Conservation (phyloP, 1,140 invertebrate species). For the Agraylea sexmaculata region DNA sequence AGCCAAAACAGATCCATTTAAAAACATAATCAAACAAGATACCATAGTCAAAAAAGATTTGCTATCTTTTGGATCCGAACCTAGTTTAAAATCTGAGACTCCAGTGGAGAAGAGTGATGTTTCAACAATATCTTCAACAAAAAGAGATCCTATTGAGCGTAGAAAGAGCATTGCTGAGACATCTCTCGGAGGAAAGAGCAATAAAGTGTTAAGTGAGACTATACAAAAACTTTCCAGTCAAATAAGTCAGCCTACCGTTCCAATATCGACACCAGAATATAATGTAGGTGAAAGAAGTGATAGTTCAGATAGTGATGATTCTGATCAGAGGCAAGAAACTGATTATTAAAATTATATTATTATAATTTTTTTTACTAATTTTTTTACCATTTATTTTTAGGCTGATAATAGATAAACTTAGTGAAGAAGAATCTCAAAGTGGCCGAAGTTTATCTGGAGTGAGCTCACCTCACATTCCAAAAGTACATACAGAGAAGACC, state of each 20-base stretch:
- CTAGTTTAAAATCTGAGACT: not conserved
- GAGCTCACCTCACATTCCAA: slow-evolving; percentile 19
- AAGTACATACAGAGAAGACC: slow-evolving; percentile 31
- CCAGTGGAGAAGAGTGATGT: not conserved
- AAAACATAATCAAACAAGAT: not conserved
- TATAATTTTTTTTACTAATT: not conserved
- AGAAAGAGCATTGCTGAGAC: slow-evolving; percentile 18
- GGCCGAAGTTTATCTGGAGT: slow-evolving; percentile 16
- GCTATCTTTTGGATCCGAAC: not conserved
- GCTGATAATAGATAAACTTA: slow-evolving; percentile 39
- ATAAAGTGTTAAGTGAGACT: slow-evolving; percentile 45
- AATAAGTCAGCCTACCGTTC: slow-evolving; percentile 33
- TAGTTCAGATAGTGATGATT: slow-evolving; percentile 57
- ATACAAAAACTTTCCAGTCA: slow-evolving; percentile 45
- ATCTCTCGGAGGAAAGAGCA: slow-evolving; percentile 33
- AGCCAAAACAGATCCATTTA: not conserved
- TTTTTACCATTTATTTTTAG: slow-evolving; percentile 19
- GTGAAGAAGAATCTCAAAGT: slow-evolving; percentile 27
- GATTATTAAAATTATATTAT: not conserved
- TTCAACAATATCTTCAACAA: not conserved
- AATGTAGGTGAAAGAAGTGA: slow-evolving; percentile 34
- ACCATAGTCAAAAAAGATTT: not conserved
- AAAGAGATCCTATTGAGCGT: slow-evolving; percentile 15
- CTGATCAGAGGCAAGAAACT: slow-evolving; percentile 48
- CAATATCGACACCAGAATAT: slow-evolving; percentile 28